Evolutionary conservation across 2,888 invertebrate genomes (phyloP).

Genomic region (Pseudococcus jackbeardsleyi): DNA sequence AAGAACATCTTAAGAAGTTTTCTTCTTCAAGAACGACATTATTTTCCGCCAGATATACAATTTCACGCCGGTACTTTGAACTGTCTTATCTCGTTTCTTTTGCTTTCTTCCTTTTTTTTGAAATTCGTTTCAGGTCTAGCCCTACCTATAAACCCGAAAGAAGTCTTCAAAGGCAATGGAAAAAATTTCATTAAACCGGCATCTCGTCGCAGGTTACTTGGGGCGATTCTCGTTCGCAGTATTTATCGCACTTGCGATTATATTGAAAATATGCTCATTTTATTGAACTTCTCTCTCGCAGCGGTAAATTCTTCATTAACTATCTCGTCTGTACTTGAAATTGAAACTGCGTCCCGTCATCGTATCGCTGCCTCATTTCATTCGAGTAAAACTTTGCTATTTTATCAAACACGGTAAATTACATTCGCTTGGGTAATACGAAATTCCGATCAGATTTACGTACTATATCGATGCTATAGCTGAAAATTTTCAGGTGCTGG

Average conservation of each 20-base stretch:
- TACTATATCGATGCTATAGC: not conserved
- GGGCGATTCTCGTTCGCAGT: not conserved
- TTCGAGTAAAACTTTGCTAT: not conserved
- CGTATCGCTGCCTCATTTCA: not conserved
- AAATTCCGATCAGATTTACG: conserved; percentile 33
- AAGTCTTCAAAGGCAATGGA: not conserved
- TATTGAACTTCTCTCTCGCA: not conserved
- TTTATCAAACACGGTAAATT: conserved; percentile 3
- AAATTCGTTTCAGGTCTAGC: no score
- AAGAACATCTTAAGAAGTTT: not conserved
- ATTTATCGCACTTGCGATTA: not conserved
- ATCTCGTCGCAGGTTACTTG: not conserved
- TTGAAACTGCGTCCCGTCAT: not conserved
- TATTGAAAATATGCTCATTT: conserved; percentile 22
- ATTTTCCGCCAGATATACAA: conserved; percentile 2
- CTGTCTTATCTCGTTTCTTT: not conserved
- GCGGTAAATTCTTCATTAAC: conserved; percentile 1
- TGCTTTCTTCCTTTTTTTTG: no score
- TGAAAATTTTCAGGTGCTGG: not conserved
- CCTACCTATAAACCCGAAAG: not conserved
- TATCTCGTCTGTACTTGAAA: conserved; percentile 6
- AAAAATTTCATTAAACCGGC: conserved; percentile 1
- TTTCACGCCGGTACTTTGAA: not conserved
- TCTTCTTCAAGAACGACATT: not conserved
- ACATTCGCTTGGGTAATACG: conserved; percentile 12